Conservation (phyloP, 2,797 vertebrate species). For the Catostomus latipinnis region DNA sequence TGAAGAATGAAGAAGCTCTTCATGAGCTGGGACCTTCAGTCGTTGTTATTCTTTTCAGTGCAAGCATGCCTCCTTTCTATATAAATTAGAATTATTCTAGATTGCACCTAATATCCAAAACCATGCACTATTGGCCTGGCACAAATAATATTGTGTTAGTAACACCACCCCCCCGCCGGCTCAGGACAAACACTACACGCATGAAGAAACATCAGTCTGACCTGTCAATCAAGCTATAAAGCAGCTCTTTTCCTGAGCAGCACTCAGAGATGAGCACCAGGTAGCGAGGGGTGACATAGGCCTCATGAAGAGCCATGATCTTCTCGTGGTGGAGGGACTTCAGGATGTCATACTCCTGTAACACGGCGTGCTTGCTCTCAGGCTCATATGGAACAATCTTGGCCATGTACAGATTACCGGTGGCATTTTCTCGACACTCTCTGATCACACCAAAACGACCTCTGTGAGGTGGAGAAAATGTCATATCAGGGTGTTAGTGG, state of each 20-base stretch:
- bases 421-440: slow-evolving; percentile 93
- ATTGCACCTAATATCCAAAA: no score
- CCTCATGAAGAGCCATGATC: slow-evolving; percentile 95
- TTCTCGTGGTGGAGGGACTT: slow-evolving; percentile 92
- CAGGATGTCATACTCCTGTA: slow-evolving; percentile 97
- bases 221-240: slow-evolving; percentile 95
- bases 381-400: slow-evolving; percentile 95
- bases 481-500: background rate
- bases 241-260: slow-evolving; percentile 93
- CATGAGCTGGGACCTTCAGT: no score
- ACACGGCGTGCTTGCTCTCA: slow-evolving; percentile 86
- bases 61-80: no score
- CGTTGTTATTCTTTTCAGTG: no score
- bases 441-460: slow-evolving; percentile 96
- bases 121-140: no score
- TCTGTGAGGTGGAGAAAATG: slow-evolving; percentile 67
- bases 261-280: slow-evolving; percentile 95
- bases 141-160: no score
- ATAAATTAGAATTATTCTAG: no score
- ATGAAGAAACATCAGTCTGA: slow-evolving; percentile 57
- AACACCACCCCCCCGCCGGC: no score
- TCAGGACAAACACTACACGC: background rate
- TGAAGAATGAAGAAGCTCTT: no score
- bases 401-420: slow-evolving; percentile 92
- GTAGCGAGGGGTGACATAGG: slow-evolving; percentile 96